Evolutionary conservation across 2,797 vertebrate species (phyloP).

Genomic region (Sebastes itinus): DNA sequence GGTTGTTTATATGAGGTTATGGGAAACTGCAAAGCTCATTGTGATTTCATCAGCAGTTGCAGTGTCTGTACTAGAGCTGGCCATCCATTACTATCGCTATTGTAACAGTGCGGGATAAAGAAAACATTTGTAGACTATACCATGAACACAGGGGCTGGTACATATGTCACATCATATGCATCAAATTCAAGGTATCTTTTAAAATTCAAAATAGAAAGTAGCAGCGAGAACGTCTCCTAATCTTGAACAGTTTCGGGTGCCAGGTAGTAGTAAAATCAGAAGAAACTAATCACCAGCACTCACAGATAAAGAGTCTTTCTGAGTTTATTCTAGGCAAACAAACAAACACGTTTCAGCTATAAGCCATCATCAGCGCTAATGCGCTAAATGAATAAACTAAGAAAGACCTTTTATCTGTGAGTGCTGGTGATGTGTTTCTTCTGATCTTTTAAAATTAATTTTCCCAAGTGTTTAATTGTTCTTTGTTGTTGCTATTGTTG

Average conservation of each 20-base stretch:
- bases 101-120: not conserved
- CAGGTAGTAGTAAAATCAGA: no score
- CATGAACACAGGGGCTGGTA: not conserved
- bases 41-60: slow-evolving; percentile 33
- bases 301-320: no score
- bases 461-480: not conserved
- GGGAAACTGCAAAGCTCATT: slow-evolving; percentile 14
- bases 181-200: not conserved
- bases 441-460: not conserved
- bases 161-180: not conserved
- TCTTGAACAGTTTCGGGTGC: no score
- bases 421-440: no score
- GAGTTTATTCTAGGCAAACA: no score
- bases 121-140: not conserved
- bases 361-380: no score
- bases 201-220: no score
- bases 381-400: no score
- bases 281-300: not conserved
- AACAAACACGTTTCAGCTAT: no score
- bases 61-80: not conserved
- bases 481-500: not conserved
- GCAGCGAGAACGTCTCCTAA: no score
- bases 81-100: not conserved
- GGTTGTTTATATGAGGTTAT: not conserved
- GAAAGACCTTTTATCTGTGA: no score